Evolutionary conservation across 2,113 vertebrate species (phyloP), one percentile per base, ranked within the genome.

Genomic region (Tychaedon coryphoeus): DNA sequence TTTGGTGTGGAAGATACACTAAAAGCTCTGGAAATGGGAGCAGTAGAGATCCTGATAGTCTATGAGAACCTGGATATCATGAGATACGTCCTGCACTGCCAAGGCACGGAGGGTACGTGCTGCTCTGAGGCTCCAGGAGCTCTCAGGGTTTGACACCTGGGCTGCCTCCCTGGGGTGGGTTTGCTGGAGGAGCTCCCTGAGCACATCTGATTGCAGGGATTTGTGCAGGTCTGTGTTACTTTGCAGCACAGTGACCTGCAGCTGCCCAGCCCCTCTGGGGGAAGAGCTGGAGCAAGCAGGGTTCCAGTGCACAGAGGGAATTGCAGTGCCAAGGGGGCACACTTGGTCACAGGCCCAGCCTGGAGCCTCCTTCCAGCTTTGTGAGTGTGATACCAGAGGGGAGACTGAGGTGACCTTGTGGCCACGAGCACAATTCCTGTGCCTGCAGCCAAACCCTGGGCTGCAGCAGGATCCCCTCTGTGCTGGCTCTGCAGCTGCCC

Each of bases 11-110:
- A 99, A 96, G 99, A 99, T 97, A 99, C 99, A 92, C 98, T 99
- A 95, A 99, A 99, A 97, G 99, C 99, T 95, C 97, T 99, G 97
- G 99, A 99, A 98, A 99, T 99, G 99, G 99, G 99, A 98, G 99
- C 99, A 40, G 99, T 99, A 97, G 99, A 99, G 97, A 99, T 99
- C 96, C 99, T 99, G 96, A 99, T 99, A 97, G 99, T 99, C 92
- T 99, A 99, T 91, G 99, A 99, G 97, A 99, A 99, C 95, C 98
- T 99, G 95, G 99, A 99, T 98, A 99, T 99, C 78, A 99, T 99
- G 99, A 99, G 99, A 98, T 99, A 99, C 4, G 99, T 99, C 96
- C 98, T 99, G 91, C 98, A 99, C 96, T 98, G 99, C 97, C 99
- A 99, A 97, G 99, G 99, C 86, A 99, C 98, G 0, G 99, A 99